Conservation (phyloP, 2,797 vertebrate species). For the Pipistrellus nathusii region DNA sequence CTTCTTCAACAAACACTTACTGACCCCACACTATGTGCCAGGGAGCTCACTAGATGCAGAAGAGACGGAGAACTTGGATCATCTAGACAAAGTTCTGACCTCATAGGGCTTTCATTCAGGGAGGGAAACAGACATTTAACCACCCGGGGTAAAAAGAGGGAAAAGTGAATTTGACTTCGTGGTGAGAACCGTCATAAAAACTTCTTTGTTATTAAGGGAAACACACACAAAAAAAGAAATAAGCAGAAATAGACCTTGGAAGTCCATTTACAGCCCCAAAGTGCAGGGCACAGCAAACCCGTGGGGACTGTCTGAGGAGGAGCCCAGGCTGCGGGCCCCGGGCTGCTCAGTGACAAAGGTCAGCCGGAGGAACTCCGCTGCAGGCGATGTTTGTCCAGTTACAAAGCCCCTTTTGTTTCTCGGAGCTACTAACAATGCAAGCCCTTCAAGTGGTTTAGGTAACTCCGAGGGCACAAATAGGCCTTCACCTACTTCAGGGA, state of each 20-base stretch:
- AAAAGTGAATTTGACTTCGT: background rate
- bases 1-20: background rate
- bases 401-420: constrained; percentile 40
- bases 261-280: background rate
- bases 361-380: background rate
- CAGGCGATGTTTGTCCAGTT: background rate
- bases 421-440: constrained; percentile 40
- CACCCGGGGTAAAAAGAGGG: background rate
- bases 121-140: background rate
- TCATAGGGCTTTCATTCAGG: background rate
- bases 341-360: background rate
- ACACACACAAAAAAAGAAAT: background rate
- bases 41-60: background rate
- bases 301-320: background rate
- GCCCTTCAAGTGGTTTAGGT: background rate
- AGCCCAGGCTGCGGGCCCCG: fast-evolving
- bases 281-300: background rate
- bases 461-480: constrained; percentile 6
- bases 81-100: background rate
- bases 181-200: background rate
- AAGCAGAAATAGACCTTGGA: background rate
- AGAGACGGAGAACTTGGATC: background rate
- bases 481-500: constrained; percentile 4
- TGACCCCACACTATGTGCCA: background rate
- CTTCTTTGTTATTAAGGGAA: background rate